Percentiles rank a stretch among this genome's conserved stretches.
phyloP scores from a whole-genome alignment of 1,140 invertebrate species.

The Drosophila bipectinata region DNA sequence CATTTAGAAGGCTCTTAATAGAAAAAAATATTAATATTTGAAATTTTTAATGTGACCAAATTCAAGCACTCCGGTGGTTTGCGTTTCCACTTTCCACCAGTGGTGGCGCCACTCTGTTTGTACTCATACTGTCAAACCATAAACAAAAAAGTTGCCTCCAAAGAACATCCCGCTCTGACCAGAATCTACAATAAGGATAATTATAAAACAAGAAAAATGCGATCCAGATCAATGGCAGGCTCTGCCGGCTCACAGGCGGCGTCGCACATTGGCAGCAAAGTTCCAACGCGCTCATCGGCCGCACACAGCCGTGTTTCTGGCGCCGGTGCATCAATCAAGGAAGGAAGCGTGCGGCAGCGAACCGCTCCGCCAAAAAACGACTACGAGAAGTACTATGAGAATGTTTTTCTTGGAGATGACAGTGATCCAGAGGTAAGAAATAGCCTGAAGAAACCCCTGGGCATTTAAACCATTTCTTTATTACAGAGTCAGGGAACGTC shows the following conservation, averaged over 20 bases:
- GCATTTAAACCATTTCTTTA: background rate
- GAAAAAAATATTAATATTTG: no score
- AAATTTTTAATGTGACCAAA: background rate
- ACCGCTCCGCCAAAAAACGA: constrained; percentile 34
- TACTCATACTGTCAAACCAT: background rate
- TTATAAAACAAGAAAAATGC: background rate
- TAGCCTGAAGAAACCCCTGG: background rate
- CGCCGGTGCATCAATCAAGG: background rate
- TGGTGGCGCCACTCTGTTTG: background rate
- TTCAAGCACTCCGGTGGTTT: background rate
- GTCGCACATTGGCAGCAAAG: background rate
- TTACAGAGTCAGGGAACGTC: background rate
- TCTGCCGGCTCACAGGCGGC: background rate
- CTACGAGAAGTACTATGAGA: constrained; percentile 35
- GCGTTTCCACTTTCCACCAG: background rate
- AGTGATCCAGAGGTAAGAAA: background rate
- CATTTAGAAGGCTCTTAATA: no score
- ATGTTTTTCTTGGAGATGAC: constrained; percentile 20
- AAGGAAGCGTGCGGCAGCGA: background rate
- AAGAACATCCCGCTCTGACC: background rate
- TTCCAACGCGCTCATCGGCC: background rate
- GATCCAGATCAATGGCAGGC: background rate
- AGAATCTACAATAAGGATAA: background rate
- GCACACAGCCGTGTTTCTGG: background rate
- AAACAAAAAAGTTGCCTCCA: background rate